Base-by-base conservation (phyloP, 2,113 vertebrate species). In the Psephotus haematonotus region DNA sequence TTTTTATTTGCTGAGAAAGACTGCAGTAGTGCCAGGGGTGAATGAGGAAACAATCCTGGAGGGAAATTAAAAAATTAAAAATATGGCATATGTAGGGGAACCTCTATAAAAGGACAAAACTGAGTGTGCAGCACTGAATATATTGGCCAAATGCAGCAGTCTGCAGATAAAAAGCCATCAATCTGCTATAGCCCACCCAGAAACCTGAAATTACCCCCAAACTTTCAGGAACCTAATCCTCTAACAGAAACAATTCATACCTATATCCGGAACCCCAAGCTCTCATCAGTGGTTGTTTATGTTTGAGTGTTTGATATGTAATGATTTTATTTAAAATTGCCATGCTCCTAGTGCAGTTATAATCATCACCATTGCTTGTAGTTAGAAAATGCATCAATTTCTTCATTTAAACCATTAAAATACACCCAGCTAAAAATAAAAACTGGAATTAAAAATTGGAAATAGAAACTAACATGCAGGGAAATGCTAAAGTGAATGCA, bases 51-150 rank as follows among this genome's bases (percentile, higher is more conserved):
- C 62, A 82, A 37, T 76, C 74, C 60, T 95, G 86, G 52, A 91
- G 67, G 69, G 65, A 95, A 91, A 92, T n/a, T 35, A 87, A 92
- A 91, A 91, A 91, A 52, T 1, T 1, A 62, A 79, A 93, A 92
- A 62, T 25, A 60, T 18, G 44, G 27, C 70, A 79, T 79, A 52
- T 89, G 62, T 62, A 82, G 35, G 43, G 29, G 60, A 68, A 76
- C 65, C 57, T 89, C 95, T 97, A 91, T 95, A 95, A 96, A 95
- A 95, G 94, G 95, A 62, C 57, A 92, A 74, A 96, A 93, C 62
- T 64, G 65, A 95, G 35, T 47, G 63, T 17, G 77, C 33, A 33
- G 11, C 29, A 23, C 39, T 60, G 69, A 89, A 64, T 5, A 1
- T 64, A 55, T 57, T 83, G 46, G 71, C 71, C 72, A 90, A 90